A percentile compares a stretch with the other conserved stretches of the same genome.
These are phyloP conservation scores for Entelurus aequoreus DNA, from an alignment of 2,113 vertebrate genomes.

Conservation along the genomic window DNA sequence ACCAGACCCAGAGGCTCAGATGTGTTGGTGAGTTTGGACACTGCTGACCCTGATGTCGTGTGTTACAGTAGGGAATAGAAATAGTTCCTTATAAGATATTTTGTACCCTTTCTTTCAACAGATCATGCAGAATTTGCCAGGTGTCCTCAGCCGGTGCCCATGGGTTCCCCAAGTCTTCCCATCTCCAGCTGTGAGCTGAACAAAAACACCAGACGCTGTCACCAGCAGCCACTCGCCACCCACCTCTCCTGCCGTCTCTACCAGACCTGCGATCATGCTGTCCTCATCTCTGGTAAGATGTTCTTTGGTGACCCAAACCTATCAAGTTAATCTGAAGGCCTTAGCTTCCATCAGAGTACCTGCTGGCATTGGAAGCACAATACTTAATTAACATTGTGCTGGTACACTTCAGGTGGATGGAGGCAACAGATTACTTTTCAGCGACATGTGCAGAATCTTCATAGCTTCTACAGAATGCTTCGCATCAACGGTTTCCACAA, in stretches of 20 bases:
- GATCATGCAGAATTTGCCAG: slow-evolving; percentile 69
- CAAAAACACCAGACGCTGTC: slow-evolving; percentile 77
- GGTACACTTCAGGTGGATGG: slow-evolving; percentile 68
- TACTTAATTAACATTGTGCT: slow-evolving; percentile 7
- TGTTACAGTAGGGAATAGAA: neutral
- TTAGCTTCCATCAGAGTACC: neutral
- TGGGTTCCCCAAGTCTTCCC: slow-evolving; percentile 54
- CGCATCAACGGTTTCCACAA: slow-evolving; percentile 73
- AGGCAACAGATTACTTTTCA: slow-evolving; percentile 76
- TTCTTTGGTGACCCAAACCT: neutral
- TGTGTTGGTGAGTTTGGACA: slow-evolving; percentile 67
- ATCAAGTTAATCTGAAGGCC: neutral
- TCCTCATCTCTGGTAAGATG: slow-evolving; percentile 71
- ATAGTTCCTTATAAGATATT: neutral
- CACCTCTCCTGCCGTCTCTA: slow-evolving; percentile 77
- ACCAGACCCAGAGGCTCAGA: slow-evolving; percentile 69
- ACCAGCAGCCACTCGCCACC: slow-evolving; percentile 72
- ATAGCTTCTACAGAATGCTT: slow-evolving; percentile 72
- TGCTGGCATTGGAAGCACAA: neutral
- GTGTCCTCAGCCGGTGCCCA: slow-evolving; percentile 67
- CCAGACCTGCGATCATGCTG: slow-evolving; percentile 79
- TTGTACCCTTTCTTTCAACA: slow-evolving; percentile 21
- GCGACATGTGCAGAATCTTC: slow-evolving; percentile 67
- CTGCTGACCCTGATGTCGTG: neutral
- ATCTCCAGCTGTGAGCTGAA: slow-evolving; percentile 76